Evolutionary conservation across 2,888 invertebrate species (phyloP).

Genomic region (Synanthedon myopaeformis): DNA sequence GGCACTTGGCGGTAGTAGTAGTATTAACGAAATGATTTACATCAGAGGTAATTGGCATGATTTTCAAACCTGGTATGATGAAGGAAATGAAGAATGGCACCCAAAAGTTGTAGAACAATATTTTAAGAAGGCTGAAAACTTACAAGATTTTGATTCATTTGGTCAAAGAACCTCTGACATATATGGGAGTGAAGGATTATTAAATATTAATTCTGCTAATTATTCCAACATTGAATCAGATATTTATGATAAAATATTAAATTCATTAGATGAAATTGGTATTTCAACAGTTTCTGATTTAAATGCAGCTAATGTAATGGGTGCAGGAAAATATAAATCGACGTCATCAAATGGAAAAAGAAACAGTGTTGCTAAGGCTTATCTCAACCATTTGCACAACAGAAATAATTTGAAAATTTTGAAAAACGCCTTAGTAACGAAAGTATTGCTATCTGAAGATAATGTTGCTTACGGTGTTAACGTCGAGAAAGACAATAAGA

Average conservation of each 20-base stretch:
- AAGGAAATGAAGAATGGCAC: slow-evolving; percentile 70
- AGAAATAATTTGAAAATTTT: slow-evolving; percentile 41
- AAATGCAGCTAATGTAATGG: slow-evolving; percentile 47
- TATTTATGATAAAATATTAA: slow-evolving; percentile 26
- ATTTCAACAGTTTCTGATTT: slow-evolving; percentile 38
- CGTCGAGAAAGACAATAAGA: slow-evolving; percentile 23
- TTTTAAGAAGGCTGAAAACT: slow-evolving; percentile 62
- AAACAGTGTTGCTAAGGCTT: slow-evolving; percentile 59
- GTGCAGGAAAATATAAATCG: slow-evolving; percentile 53
- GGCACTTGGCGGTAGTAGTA: slow-evolving; percentile 70
- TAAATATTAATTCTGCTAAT: slow-evolving; percentile 53
- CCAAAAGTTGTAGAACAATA: slow-evolving; percentile 58
- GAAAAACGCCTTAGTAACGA: slow-evolving; percentile 57
- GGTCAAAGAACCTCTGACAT: slow-evolving; percentile 17
- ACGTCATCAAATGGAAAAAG: slow-evolving; percentile 57
- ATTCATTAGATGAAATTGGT: slow-evolving; percentile 55
- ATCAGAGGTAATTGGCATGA: slow-evolving; percentile 60
- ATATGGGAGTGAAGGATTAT: slow-evolving; percentile 53
- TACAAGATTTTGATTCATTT: slow-evolving; percentile 23
- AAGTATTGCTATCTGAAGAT: slow-evolving; percentile 55
- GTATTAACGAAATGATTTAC: slow-evolving; percentile 70
- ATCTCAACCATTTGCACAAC: slow-evolving; percentile 27
- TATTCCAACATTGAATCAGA: slow-evolving; percentile 28
- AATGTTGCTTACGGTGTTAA: slow-evolving; percentile 49
- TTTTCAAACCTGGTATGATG: slow-evolving; percentile 62